Conservation (phyloP, 2,797 vertebrate genomes). For the Microctenopoma lineatum region DNA sequence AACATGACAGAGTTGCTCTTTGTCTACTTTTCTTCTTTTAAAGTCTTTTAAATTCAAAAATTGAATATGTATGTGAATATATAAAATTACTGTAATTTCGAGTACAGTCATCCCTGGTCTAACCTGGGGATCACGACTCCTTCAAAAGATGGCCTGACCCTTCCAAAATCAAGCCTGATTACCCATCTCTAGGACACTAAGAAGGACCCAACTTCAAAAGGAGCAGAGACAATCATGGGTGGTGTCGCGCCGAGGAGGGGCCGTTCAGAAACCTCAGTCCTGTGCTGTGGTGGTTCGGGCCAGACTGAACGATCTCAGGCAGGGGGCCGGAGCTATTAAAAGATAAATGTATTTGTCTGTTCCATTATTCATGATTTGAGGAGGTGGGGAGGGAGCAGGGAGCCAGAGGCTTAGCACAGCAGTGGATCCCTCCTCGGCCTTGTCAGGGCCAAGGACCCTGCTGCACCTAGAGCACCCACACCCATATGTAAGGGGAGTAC, state of each 20-base stretch:
- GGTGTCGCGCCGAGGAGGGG: conserved; percentile 31
- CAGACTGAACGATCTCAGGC: conserved; percentile 76
- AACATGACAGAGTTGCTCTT: conserved; percentile 21
- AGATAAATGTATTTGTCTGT: conserved; percentile 88
- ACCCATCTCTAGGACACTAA: conserved; percentile 88
- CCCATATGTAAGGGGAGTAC: conserved; percentile 54
- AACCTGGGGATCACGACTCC: conserved; percentile 72
- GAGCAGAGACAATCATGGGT: conserved; percentile 80
- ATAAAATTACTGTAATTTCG: conserved; percentile 63
- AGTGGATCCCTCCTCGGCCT: conserved; percentile 75
- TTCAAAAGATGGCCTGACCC: conserved; percentile 78
- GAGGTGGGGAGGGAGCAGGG: conserved; percentile 73
- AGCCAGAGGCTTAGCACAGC: conserved; percentile 81
- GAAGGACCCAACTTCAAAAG: conserved; percentile 84
- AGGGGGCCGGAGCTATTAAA: conserved; percentile 84
- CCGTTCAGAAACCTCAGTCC: conserved; percentile 71
- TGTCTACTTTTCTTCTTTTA: conserved; percentile 12
- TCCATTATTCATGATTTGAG: conserved; percentile 87
- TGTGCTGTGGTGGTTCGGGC: conserved; percentile 68
- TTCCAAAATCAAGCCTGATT: conserved; percentile 86
- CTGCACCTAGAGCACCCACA: conserved; percentile 67
- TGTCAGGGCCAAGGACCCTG: conserved; percentile 66
- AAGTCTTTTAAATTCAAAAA: conserved; percentile 17
- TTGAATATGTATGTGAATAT: conserved; percentile 13
- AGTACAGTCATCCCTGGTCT: conserved; percentile 34